Conservation (phyloP, 2,113 vertebrate species). For the Callopanchax toddi region DNA sequence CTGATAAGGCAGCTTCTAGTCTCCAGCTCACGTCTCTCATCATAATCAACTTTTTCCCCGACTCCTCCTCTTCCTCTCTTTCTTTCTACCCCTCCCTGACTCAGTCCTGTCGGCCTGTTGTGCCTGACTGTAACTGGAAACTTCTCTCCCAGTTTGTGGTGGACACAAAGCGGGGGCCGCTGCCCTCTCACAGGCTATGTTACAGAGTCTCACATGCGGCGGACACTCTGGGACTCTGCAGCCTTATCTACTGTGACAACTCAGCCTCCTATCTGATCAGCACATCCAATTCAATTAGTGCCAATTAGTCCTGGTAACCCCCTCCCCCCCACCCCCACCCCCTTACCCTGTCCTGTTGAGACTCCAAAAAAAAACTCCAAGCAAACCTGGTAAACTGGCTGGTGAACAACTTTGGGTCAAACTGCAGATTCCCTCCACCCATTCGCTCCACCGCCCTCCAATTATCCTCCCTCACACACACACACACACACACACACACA, state of each 20-base stretch:
- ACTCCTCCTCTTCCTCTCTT: background rate
- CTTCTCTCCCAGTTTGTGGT: constrained; percentile 69
- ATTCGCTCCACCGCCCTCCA: constrained; percentile 23
- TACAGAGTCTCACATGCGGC: constrained; percentile 82
- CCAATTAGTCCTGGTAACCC: constrained; percentile 79
- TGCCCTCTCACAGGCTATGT: constrained; percentile 82
- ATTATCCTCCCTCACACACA: constrained; percentile 41
- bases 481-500: constrained; percentile 48
- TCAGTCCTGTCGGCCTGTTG: constrained; percentile 8
- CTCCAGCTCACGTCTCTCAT: constrained; percentile 25
- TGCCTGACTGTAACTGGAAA: constrained; percentile 68
- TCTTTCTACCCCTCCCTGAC: background rate
- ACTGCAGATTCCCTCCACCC: constrained; percentile 35
- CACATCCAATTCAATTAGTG: constrained; percentile 85
- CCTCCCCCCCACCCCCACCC: constrained; percentile 18
- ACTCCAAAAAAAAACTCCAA: constrained; percentile 44
- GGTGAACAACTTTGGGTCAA: constrained; percentile 53
- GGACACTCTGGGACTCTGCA: constrained; percentile 75
- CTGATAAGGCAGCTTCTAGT: too few relatives aligned
- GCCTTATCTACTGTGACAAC: constrained; percentile 84
- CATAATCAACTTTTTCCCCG: constrained; percentile 11
- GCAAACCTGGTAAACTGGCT: constrained; percentile 44
- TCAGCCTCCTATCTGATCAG: constrained; percentile 82
- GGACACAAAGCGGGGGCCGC: constrained; percentile 70
- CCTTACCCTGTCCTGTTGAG: constrained; percentile 40